Base-by-base conservation (phyloP, 2,888 invertebrate genomes). In the Tridacna crocea region DNA sequence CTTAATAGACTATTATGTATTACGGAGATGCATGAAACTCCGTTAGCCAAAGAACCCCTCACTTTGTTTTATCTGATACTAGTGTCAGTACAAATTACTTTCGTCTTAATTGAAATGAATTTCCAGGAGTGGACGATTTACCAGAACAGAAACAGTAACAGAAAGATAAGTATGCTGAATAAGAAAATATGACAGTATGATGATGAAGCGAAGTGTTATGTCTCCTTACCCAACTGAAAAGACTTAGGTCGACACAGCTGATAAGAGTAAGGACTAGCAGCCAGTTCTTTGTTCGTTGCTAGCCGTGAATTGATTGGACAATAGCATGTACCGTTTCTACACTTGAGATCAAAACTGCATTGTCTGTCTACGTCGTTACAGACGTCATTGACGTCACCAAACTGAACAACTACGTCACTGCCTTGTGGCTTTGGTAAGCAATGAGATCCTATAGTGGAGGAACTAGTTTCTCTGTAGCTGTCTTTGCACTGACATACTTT, bases 171-270 rank as follows among this genome's bases (percentile, higher is more conserved):
- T 36, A 4, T 4, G 36, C 36, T 36, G 2, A 36, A 36, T 36
- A 36, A 8, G 36, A 36, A 36, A 36, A 36, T 36, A 36, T 36
- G 36, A 36, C 36, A 36, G 36, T 8, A 36, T 36, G 36, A 36
- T 4, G 36, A 36, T 36, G 36, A 36, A 36, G 36, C 8, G 8
- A 36, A 36, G 36, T 4, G 8, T 4, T 3, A 10, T 55, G 55
- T 36, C 19, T 60, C 46, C 75, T 65, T 85, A 86, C 88, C 85
- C 60, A 86, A 66, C 58, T 74, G 65, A 72, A 86, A 88, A n/a
- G 61, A 27, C 19, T 47, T 15, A 4, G 86, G 86, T 48, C 83
- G 74, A 72, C 88, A 88, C 60, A 80, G 75, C 13, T 83, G 63
- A 17, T 75, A 72, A 27, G 77, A 72, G 66, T 82, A 86, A 22